Evolutionary conservation across 2,797 vertebrate species (phyloP).

Genomic region (Cirrhinus mrigala): DNA sequence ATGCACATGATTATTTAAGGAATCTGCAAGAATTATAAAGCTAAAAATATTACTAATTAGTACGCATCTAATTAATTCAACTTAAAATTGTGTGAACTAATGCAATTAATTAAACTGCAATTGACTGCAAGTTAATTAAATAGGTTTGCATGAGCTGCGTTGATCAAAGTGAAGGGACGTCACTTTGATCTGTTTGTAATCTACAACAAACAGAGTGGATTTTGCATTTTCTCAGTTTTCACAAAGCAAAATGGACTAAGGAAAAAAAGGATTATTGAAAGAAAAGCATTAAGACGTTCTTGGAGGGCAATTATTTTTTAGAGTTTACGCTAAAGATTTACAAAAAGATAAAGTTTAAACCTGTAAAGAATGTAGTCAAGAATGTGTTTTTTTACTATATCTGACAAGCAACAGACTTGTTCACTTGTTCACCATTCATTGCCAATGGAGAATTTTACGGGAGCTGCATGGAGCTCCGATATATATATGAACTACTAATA

Average conservation of each 20-base stretch:
- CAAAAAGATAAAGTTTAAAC: neutral
- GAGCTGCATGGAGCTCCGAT: neutral
- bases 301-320: neutral
- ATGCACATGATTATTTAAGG: neutral
- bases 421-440: too few species aligned
- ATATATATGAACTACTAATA: neutral
- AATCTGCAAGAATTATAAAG: neutral
- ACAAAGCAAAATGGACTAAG: neutral
- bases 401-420: neutral
- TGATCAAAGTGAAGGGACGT: neutral
- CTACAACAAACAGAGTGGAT: neutral
- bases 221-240: neutral
- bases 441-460: neutral
- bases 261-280: too few species aligned
- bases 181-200: neutral
- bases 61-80: neutral
- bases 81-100: neutral
- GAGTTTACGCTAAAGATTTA: too few species aligned
- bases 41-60: constrained; percentile 9
- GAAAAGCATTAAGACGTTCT: too few species aligned
- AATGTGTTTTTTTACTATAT: neutral
- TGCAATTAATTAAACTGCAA: neutral
- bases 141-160: neutral
- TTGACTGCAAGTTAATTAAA: neutral
- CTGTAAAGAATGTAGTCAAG: neutral